Conservation (phyloP, 2,113 vertebrate genomes). For the Carollia perspicillata region DNA sequence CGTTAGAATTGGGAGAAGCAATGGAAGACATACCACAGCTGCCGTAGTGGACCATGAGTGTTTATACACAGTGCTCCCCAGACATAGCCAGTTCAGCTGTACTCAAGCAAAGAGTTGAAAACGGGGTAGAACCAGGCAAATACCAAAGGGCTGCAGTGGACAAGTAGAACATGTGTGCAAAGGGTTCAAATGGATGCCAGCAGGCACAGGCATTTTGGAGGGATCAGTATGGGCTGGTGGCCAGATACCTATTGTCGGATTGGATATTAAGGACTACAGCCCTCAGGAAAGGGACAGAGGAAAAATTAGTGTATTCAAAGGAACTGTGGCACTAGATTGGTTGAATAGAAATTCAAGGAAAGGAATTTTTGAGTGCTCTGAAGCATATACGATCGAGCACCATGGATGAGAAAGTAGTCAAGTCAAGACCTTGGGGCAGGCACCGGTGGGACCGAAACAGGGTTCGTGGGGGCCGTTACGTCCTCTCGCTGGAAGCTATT, state of each 20-base stretch:
- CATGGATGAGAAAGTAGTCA: neutral
- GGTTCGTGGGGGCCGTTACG: fast-evolving
- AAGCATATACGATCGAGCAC: neutral
- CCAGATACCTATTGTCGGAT: too few species aligned
- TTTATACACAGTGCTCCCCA: neutral
- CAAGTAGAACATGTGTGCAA: neutral
- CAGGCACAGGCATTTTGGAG: neutral
- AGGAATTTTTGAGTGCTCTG: neutral
- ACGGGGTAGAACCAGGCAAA: neutral
- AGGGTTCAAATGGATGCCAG: neutral
- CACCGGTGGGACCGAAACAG: neutral
- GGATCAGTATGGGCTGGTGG: too few species aligned
- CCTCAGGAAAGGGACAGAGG: neutral
- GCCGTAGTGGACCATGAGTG: neutral
- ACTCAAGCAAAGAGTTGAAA: neutral
- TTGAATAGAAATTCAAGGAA: neutral
- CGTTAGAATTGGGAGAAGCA: neutral
- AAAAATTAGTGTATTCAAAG: neutral
- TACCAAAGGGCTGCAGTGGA: neutral
- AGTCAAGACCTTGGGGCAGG: neutral
- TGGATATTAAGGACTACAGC: neutral
- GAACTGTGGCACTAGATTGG: neutral
- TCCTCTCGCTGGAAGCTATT: neutral
- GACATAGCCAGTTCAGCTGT: neutral
- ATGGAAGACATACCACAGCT: neutral